Evolutionary conservation across 2,888 invertebrate genomes (phyloP).

Genomic region (Thereva nobilitata): DNA sequence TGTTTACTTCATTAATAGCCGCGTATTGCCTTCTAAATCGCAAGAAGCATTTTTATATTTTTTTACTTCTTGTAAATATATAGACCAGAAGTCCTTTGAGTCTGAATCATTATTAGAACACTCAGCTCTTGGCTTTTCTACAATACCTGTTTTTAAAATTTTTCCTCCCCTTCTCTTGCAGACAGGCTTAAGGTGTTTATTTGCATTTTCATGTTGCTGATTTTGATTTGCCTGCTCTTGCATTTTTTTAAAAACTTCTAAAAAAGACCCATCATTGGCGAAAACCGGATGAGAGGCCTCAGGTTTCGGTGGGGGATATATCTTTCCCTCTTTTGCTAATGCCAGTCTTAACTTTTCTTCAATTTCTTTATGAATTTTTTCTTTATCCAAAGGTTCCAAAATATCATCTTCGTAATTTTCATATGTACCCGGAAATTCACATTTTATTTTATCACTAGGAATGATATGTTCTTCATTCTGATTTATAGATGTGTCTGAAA

Average conservation of each 20-base stretch:
- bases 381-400: slow-evolving; percentile 55
- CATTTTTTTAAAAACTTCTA: slow-evolving; percentile 91
- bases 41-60: slow-evolving; percentile 91
- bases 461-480: slow-evolving; percentile 47
- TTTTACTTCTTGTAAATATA: slow-evolving; percentile 92
- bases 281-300: slow-evolving; percentile 62
- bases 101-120: slow-evolving; percentile 58
- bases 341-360: slow-evolving; percentile 55
- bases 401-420: slow-evolving; percentile 42
- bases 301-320: slow-evolving; percentile 65
- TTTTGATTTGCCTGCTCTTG: slow-evolving; percentile 62
- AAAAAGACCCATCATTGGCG: slow-evolving; percentile 83
- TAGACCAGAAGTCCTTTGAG: slow-evolving; percentile 88
- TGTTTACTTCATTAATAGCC: slow-evolving; percentile 84
- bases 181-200: slow-evolving; percentile 54
- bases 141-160: slow-evolving; percentile 86
- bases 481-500: too few species aligned
- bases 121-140: slow-evolving; percentile 78
- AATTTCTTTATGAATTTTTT: slow-evolving; percentile 57
- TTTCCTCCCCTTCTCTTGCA: slow-evolving; percentile 85
- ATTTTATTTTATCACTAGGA: slow-evolving; percentile 54
- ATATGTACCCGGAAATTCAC: too few species aligned
- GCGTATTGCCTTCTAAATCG: slow-evolving; percentile 87
- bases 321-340: slow-evolving; percentile 56
- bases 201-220: neutral